Evolutionary conservation across 2,113 vertebrate genomes (phyloP).

Genomic region (Hippocampus zosterae): DNA sequence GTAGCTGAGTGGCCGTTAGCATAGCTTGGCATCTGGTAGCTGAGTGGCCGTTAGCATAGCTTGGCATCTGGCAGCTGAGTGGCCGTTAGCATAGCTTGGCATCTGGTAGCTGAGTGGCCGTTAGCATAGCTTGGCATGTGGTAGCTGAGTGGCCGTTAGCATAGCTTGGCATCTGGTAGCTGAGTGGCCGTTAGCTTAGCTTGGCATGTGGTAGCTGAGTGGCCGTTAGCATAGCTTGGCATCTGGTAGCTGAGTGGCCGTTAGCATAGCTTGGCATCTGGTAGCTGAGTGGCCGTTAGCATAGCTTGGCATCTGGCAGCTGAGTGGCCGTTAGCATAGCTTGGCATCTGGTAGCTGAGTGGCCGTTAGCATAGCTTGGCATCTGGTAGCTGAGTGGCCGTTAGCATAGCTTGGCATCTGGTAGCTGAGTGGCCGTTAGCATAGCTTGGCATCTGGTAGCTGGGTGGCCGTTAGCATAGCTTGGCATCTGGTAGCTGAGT

Average conservation of each 20-base stretch:
- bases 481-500: too few species aligned
- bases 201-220: neutral
- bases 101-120: neutral
- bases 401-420: neutral
- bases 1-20: neutral
- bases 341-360: too few species aligned
- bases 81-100: neutral
- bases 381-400: neutral
- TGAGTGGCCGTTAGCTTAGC: neutral
- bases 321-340: neutral
- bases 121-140: neutral
- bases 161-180: too few species aligned
- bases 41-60: neutral
- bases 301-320: neutral
- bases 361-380: neutral
- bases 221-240: neutral
- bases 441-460: too few species aligned
- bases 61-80: neutral
- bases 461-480: neutral
- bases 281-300: neutral
- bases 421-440: neutral
- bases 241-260: neutral
- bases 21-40: too few species aligned
- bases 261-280: neutral
- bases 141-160: neutral